A percentile compares a stretch with the other conserved stretches of the same genome.
These are phyloP conservation scores for Shargacucullia verbasci DNA, from an alignment of 2,888 invertebrate genomes.

Conservation along the genomic window DNA sequence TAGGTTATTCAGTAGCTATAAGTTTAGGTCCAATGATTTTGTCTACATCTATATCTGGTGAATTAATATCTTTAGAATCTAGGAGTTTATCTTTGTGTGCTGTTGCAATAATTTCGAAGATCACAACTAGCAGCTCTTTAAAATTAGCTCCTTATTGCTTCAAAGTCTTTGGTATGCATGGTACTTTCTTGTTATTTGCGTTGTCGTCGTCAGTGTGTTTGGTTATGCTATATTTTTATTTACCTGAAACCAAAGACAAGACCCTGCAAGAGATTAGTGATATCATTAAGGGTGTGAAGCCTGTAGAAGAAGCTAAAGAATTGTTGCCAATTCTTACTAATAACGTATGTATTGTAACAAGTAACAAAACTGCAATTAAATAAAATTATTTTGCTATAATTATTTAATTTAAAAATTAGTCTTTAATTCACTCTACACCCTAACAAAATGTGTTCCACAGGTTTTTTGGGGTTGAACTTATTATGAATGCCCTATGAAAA, in stretches of 20 bases:
- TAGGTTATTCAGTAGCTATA: constrained; percentile 49
- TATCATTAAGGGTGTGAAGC: constrained; percentile 22
- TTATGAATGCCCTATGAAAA: too few relatives aligned
- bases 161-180: constrained; percentile 51
- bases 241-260: constrained; percentile 63
- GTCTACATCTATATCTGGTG: constrained; percentile 55
- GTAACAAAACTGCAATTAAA: too few relatives aligned
- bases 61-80: constrained; percentile 57
- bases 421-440: too few relatives aligned
- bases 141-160: constrained; percentile 61
- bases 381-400: too few relatives aligned
- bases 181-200: constrained; percentile 59
- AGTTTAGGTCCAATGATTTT: constrained; percentile 67
- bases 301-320: neutral
- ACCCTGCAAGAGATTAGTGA: constrained; percentile 39
- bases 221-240: constrained; percentile 52
- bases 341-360: too few relatives aligned
- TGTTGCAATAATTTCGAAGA: constrained; percentile 49
- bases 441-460: too few relatives aligned
- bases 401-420: too few relatives aligned
- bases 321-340: neutral
- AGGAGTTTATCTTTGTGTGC: constrained; percentile 43
- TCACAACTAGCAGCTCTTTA: constrained; percentile 47
- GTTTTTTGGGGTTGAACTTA: too few relatives aligned
- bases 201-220: constrained; percentile 46